Evolutionary conservation across 2,113 vertebrate species (phyloP), one percentile per base, ranked within the genome.

Genomic region (Dinomys branickii): DNA sequence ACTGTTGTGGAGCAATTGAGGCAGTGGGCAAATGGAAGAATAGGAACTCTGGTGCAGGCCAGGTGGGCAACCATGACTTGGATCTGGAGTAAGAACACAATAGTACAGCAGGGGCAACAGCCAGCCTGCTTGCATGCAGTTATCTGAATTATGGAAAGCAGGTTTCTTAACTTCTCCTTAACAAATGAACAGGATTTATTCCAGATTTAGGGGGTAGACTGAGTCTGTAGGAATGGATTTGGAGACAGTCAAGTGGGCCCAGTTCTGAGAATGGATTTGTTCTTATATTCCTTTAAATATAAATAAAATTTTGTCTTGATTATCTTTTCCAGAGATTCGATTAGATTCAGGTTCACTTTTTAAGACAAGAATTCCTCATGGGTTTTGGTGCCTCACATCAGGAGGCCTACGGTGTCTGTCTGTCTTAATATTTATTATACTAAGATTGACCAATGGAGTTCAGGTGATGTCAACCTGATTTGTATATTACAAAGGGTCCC

Each of bases 251-350:
- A 92, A 77, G 56, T 88, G 52, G 11, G 30, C 13, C 20, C 20
- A 75, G n/a, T 22, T 88, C 16, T 93, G 44, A 47, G 56, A 94
- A 88, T 38, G 85, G 14, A 75, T 97, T 93, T 94, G 56, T 12
- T 94, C 26, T 81, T 94, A 41, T 38, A 69, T 61, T 95, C n/a
- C 35, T 93, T 95, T 33, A 88, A 93, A 82, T 93, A 52, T 24
- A 93, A 93, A 82, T 93, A 85, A 77, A 65, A 83, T n/a, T 69
- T 69, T 94, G 82, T 90, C 82, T 63, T 75, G 16, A 92, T 50
- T 56, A 61, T 93, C n/a, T 91, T n/a, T 75, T 28, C 54, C 71
- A 73, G 71, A 88, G 50, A 69, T 85, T 91, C 84, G 50, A 71
- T 63, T 84, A 69, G 50, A 94, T 41, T 96, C 1, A 13, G 35